phyloP scores from a whole-genome alignment of 2,888 invertebrate genomes.

The Philopedon plagiatum region DNA sequence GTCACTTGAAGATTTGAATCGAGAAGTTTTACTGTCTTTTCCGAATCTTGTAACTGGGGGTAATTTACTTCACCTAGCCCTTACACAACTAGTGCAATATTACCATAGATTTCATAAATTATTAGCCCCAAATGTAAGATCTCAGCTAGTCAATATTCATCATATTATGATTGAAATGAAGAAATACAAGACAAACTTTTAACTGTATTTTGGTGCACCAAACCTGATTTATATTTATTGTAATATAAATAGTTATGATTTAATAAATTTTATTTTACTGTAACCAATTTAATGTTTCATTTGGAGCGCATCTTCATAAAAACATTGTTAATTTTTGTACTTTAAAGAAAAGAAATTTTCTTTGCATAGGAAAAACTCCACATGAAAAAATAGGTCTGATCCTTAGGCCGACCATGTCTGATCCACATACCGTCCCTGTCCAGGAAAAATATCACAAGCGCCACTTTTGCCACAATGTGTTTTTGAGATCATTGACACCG shows the following conservation, averaged over 20 bases:
- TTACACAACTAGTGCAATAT: slow-evolving; percentile 97
- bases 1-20: slow-evolving; percentile 93
- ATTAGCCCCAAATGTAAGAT: slow-evolving; percentile 85
- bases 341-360: too few relatives aligned
- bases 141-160: slow-evolving; percentile 97
- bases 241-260: slow-evolving; percentile 6
- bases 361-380: too few relatives aligned
- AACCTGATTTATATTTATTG: slow-evolving; percentile 2
- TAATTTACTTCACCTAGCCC: slow-evolving; percentile 91
- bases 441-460: too few relatives aligned
- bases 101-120: slow-evolving; percentile 98
- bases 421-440: too few relatives aligned
- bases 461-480: too few relatives aligned
- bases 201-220: slow-evolving; percentile 5
- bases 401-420: too few relatives aligned
- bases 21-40: slow-evolving; percentile 94
- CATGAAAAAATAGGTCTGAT: too few relatives aligned
- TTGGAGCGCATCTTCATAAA: too few relatives aligned
- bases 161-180: slow-evolving; percentile 99
- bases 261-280: slow-evolving; percentile 10
- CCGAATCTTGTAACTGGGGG: slow-evolving; percentile 97
- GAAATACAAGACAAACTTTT: slow-evolving; percentile 88
- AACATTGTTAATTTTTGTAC: too few relatives aligned
- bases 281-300: too few relatives aligned
- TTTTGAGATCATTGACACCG: too few relatives aligned